A percentile compares a stretch with the other conserved stretches of the same genome.
Evolutionary conservation across 2,797 vertebrate genomes (phyloP).

Genomic region (Tapirus indicus): DNA sequence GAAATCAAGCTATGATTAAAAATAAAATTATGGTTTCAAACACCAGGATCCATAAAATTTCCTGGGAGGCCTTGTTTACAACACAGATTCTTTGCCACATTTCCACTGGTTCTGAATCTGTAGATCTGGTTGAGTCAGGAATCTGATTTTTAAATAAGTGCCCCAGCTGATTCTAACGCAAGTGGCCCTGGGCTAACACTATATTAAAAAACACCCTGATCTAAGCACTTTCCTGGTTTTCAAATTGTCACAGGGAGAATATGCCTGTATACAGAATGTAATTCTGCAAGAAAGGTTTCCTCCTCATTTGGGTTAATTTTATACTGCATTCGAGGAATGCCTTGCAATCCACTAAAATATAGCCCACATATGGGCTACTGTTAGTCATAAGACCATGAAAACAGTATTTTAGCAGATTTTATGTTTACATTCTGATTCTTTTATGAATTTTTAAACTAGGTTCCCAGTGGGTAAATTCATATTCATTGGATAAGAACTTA

Average conservation of each 20-base stretch:
- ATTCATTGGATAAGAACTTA: neutral
- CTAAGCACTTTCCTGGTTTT: neutral
- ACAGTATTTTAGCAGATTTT: neutral
- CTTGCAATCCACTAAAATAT: neutral
- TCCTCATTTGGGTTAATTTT: neutral
- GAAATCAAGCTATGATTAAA: neutral
- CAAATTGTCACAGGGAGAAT: neutral
- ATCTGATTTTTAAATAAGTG: neutral
- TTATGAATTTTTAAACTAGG: neutral
- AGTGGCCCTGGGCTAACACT: neutral
- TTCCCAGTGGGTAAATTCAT: neutral
- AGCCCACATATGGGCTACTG: neutral
- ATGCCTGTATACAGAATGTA: neutral
- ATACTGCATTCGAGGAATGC: neutral
- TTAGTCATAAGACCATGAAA: neutral
- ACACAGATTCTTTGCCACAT: neutral
- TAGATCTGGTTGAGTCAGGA: neutral
- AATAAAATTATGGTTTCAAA: neutral
- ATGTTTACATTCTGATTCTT: neutral
- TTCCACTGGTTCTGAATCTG: neutral
- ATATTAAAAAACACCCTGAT: neutral
- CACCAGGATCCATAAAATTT: neutral
- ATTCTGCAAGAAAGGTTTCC: neutral
- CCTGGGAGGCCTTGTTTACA: neutral
- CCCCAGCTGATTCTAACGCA: neutral